A percentile compares a stretch with the other conserved stretches of the same genome.
These are phyloP conservation scores for Temnothorax rugatulus DNA, from an alignment of 2,888 invertebrate genomes.

Conservation along the genomic window DNA sequence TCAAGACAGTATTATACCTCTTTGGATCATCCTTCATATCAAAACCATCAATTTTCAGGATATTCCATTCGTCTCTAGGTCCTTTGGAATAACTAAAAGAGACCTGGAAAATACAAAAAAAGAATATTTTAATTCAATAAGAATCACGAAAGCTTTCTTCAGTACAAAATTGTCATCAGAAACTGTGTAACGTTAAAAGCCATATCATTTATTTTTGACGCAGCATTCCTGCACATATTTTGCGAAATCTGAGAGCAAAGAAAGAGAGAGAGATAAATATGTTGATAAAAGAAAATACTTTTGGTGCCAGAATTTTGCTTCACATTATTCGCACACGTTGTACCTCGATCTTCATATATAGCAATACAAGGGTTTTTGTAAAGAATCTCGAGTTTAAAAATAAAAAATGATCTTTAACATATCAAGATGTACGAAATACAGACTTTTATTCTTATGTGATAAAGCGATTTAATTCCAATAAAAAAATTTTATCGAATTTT, in stretches of 20 bases:
- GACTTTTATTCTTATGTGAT: neutral
- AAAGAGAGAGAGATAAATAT: constrained; percentile 39
- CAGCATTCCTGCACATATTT: neutral
- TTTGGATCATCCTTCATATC: constrained; percentile 93
- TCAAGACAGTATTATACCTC: constrained; percentile 86
- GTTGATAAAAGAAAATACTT: constrained; percentile 72
- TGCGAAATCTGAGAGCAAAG: constrained; percentile 65
- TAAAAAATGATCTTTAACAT: neutral
- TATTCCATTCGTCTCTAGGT: constrained; percentile 93
- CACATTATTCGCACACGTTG: neutral
- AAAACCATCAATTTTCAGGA: constrained; percentile 94
- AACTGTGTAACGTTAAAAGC: constrained; percentile 30
- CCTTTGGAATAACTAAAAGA: constrained; percentile 94
- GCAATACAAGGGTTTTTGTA: too few relatives aligned
- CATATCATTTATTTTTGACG: constrained; percentile 61
- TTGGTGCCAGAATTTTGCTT: constrained; percentile 58
- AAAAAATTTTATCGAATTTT: constrained; percentile 18
- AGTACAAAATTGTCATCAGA: neutral
- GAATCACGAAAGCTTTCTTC: neutral
- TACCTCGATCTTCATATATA: neutral
- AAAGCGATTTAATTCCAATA: neutral
- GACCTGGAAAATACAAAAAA: constrained; percentile 88
- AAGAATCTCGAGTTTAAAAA: neutral
- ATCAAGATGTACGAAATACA: neutral
- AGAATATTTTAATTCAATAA: neutral